Conservation (phyloP, 2,113 vertebrate genomes). For the Speoplatyrhinus poulsoni region DNA sequence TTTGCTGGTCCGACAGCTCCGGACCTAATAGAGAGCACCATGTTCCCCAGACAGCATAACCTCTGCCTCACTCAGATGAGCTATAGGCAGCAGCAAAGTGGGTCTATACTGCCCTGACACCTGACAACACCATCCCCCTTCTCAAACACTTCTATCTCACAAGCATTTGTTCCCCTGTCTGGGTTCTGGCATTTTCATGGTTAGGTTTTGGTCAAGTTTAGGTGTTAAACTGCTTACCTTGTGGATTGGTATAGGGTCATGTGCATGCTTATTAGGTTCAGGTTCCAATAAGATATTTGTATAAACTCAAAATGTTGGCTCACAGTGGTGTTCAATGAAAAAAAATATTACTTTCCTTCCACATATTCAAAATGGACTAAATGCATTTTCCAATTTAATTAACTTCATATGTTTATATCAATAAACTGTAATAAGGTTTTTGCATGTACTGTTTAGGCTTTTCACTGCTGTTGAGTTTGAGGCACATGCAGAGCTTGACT, state of each 20-base stretch:
- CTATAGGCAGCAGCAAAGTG: slow-evolving; percentile 39
- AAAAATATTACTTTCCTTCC: too few species aligned
- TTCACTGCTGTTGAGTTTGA: not conserved
- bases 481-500: not conserved
- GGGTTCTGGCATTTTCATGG: too few species aligned
- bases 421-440: slow-evolving; percentile 3
- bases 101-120: slow-evolving; percentile 19
- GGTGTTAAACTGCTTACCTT: too few species aligned
- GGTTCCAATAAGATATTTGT: too few species aligned
- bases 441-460: not conserved
- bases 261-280: too few species aligned
- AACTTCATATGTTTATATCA: too few species aligned
- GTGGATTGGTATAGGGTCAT: too few species aligned
- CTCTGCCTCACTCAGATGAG: slow-evolving; percentile 9
- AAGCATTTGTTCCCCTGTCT: not conserved
- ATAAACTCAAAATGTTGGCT: too few species aligned
- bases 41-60: slow-evolving; percentile 12
- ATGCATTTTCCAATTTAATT: too few species aligned
- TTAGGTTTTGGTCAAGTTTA: too few species aligned
- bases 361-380: too few species aligned
- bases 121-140: slow-evolving; percentile 2
- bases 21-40: not conserved
- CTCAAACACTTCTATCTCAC: not conserved
- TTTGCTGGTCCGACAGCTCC: not conserved
- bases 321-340: too few species aligned